Evolutionary conservation across 2,113 vertebrate genomes (phyloP), one percentile per base, ranked within the genome.

Genomic region (Sphaerodactylus townsendi): DNA sequence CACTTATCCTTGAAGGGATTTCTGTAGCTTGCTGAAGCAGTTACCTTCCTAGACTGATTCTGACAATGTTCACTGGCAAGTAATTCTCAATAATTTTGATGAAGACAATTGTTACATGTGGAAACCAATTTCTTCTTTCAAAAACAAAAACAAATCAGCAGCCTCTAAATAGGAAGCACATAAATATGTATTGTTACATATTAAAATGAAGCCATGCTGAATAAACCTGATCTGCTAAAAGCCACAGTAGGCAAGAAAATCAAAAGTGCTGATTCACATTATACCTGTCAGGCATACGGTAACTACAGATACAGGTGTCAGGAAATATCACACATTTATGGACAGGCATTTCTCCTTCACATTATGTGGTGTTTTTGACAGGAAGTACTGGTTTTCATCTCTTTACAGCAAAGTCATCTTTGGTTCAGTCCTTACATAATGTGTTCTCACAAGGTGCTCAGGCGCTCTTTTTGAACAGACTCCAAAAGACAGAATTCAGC

Each of bases 1-100:
- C 0, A 0, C 28, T 17, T 21, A 14, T 3, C 19, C 10, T 48
- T 33, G 15, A 41, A 50, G 50, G 10, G 6, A 21, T 6, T 80
- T 33, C 79, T 33, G 4, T 1, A 0, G 0, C 1, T 28, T 59
- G 23, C 66, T 39, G 5, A 23, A 28, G 9, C 23, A 11, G 17
- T 17, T 71, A 53, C 50, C 50, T 14, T 74, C 50, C 84, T 15
- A 30, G 15, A 3, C 10, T 53, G 25, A 17, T 77, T 77, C 30
- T 39, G 10, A n/a, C 3, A 28, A 46, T 6, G 62, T 79, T 37
- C 64, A 41, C 28, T 64, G 13, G n/a, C 37, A 64, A 44, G 14
- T 17, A 41, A 64, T 6, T 79, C 14, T 39, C 8, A 46, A 21
- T 44, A 19, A 44, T 78, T 44, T 44, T 15, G 30, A 17, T 65